phyloP scores from a whole-genome alignment of 2,797 vertebrate genomes.

The Numenius phaeopus region DNA sequence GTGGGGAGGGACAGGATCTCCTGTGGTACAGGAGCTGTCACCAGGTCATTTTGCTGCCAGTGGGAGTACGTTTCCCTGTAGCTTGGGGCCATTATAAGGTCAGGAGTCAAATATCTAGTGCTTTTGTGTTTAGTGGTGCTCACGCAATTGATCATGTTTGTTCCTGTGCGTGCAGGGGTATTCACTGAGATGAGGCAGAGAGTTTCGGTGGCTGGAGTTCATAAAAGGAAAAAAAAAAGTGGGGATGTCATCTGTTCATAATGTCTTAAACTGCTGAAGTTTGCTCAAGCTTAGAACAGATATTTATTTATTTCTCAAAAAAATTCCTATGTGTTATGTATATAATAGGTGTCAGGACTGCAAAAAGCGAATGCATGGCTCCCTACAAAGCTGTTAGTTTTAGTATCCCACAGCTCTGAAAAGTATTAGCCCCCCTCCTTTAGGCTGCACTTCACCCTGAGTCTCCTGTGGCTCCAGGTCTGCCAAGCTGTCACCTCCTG shows the following conservation, averaged over 20 bases:
- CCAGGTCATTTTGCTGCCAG: slow-evolving; percentile 74
- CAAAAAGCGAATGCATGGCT: not conserved
- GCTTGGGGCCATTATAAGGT: slow-evolving; percentile 64
- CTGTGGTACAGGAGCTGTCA: slow-evolving; percentile 72
- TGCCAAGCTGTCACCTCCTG: not conserved
- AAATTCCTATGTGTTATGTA: not conserved
- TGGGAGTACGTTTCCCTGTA: slow-evolving; percentile 71
- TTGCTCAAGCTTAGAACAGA: not conserved
- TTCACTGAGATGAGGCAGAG: not conserved
- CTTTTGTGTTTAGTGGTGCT: slow-evolving; percentile 58
- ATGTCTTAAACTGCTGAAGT: not conserved
- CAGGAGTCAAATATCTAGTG: slow-evolving; percentile 73
- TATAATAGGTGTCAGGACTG: not conserved
- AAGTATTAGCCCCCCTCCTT: not conserved
- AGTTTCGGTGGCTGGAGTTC: not conserved
- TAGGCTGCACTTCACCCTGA: not conserved
- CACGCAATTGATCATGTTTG: slow-evolving; percentile 68
- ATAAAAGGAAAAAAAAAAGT: not conserved
- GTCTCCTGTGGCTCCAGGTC: not conserved
- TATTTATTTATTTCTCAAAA: not conserved
- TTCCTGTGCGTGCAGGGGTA: slow-evolving; percentile 34
- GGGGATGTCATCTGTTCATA: not conserved
- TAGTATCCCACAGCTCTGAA: not conserved
- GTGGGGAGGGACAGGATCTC: slow-evolving; percentile 70
- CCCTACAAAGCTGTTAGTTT: not conserved